Base-by-base conservation (phyloP, 2,113 vertebrate genomes). In the Noturus placidus region DNA sequence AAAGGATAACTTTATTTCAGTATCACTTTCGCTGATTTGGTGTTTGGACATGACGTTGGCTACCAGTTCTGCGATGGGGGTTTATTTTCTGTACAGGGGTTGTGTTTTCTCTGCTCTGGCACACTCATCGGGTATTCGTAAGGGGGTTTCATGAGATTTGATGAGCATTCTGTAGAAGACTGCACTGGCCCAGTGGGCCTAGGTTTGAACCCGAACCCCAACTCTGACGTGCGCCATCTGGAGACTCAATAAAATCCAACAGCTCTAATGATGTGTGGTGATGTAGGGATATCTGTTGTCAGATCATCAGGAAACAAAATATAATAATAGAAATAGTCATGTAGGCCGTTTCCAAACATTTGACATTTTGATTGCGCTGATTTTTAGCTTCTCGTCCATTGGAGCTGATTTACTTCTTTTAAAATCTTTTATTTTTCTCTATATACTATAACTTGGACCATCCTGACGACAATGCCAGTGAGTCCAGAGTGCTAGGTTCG, bases 71-170 rank as follows among this genome's bases (percentile, higher is more conserved):
- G 27, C 15, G 5, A 27, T 54, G 20, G 19, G 20, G 54, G 11
- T 20, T 35, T n/a, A 9, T 79, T 79, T 19, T 54, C 42, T 50
- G 19, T 14, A 35, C 50, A 50, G 5, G 1, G 3, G 79, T 38
- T 72, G 82, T 70, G 67, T 57, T 72, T 72, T 72, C 30, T 35
- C 50, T 84, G 50, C 65, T 69, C 82, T 67, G 38, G 63, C n/a
- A 82, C 33, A 82, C 33, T 82, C 35, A 42, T 61, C 11, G 17
- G 20, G 56, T 15, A 80, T 59, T 56, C 19, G 5, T 38, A 35
- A 38, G 5, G 19, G 19, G n/a, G 15, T 57, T 80, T 57, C 15
- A 30, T 30, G n/a, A 30, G 20, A 20, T 13, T 35, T 57, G 22
- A 79, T 79, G 3, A 56, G 77, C 52, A 33, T 56, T 56, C 77